Evolutionary conservation across 2,113 vertebrate species (phyloP).

Genomic region (Cryptomyrus ogoouensis): DNA sequence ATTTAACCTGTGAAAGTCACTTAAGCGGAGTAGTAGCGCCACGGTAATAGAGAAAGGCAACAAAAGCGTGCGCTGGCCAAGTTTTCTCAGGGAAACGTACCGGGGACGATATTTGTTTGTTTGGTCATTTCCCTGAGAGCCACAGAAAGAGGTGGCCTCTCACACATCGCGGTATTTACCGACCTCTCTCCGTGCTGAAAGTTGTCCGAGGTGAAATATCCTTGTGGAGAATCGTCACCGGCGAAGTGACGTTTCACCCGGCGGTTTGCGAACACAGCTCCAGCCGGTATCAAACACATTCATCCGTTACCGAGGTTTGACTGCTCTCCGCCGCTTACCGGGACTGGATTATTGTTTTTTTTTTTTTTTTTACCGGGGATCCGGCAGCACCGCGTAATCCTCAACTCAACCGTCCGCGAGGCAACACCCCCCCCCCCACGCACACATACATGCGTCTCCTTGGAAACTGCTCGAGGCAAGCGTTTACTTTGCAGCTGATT

Average conservation of each 20-base stretch:
- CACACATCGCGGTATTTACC: background rate
- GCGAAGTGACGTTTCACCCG: background rate
- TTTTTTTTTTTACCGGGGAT: background rate
- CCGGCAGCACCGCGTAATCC: background rate
- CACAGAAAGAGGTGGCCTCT: background rate
- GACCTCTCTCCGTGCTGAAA: background rate
- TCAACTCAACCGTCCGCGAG: constrained; percentile 10
- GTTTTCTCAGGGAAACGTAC: background rate
- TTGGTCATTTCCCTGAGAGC: background rate
- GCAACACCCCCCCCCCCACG: background rate
- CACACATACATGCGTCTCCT: constrained; percentile 6
- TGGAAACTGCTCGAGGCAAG: constrained; percentile 16
- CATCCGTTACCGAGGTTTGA: background rate
- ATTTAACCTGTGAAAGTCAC: background rate
- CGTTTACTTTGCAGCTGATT: background rate
- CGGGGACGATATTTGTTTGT: background rate
- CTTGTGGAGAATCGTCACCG: background rate
- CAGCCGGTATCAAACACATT: background rate
- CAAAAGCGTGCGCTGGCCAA: background rate
- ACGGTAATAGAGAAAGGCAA: background rate
- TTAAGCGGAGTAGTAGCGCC: background rate
- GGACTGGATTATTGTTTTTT: too few species aligned
- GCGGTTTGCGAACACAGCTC: background rate
- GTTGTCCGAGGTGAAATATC: background rate
- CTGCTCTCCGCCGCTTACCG: background rate